Base-by-base conservation (phyloP, 2,888 invertebrate species). In the Poecilus cupreus region DNA sequence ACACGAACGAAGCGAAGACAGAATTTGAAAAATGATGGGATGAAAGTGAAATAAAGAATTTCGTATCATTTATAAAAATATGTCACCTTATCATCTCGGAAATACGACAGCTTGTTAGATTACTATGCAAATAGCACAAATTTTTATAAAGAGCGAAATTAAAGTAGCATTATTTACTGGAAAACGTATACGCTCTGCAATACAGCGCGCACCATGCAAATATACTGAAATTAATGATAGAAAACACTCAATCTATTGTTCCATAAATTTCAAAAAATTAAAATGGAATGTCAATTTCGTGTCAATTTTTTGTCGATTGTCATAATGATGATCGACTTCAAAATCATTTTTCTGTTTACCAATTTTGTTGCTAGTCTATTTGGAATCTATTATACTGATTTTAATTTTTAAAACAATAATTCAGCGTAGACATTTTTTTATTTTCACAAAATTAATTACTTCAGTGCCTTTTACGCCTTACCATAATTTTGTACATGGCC, bases 251-350 rank as follows among this genome's bases (percentile, higher is more conserved):
- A 4, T 60, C 60, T 13, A 60, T 26, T 60, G 60, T 60, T 26
- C 26, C n/a, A 43, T 43, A n/a, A 43, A 43, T n/a, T 10, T 18
- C 16, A 51, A 37, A 68, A 68, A 18, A 68, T 68, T 37, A 13
- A 37, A 68, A 68, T 68, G 16, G 37, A 68, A 68, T 37, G 39
- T 68, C 64, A 32, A 37, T 68, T 68, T 68, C 11, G 13, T 60
- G 26, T 32, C 60, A 60, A 68, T 37, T 32, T 60, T 26, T 60
- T 68, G 18, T 37, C 64, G 10, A 32, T 18, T 18, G 18, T 57
- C 57, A 22, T 68, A 68, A 68, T 68, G 32, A 68, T 68, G 64
- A 68, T 68, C 64, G 37, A 68, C 64, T 68, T 37, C 60, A 60
- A 6, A 68, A 37, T 11, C 64, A 32, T 37, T 68, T 16, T 68